Conservation (phyloP, 53 echinoderm and acorn worm species). For the Arbacia lixula region DNA sequence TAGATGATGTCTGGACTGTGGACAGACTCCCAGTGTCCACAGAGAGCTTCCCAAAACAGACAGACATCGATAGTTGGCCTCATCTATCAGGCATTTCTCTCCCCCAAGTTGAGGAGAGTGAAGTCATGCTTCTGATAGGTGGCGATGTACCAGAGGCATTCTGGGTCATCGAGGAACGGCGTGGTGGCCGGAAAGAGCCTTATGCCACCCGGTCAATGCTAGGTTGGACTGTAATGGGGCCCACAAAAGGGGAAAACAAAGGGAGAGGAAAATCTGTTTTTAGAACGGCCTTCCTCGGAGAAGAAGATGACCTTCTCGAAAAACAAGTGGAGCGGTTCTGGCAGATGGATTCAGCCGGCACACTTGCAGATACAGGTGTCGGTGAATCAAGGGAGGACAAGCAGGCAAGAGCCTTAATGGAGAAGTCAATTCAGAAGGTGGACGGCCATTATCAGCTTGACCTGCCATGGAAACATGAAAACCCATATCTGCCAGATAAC, state of each 20-base stretch:
- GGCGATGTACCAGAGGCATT: constrained; percentile 55
- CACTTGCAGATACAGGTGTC: constrained; percentile 12
- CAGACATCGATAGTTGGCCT: constrained; percentile 41
- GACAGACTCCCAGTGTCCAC: constrained; percentile 55
- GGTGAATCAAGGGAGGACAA: constrained; percentile 68
- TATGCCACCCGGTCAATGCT: constrained; percentile 56
- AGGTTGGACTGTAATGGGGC: constrained; percentile 57
- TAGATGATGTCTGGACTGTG: constrained; percentile 66
- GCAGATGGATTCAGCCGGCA: constrained; percentile 38
- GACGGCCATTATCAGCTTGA: no score
- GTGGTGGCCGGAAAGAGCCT: constrained; percentile 61
- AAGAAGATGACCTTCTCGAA: no score
- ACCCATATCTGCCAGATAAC: no score
- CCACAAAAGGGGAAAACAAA: not conserved
- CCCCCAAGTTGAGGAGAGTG: not conserved
- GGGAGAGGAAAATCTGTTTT: no score
- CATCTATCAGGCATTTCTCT: constrained; percentile 55
- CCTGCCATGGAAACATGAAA: no score
- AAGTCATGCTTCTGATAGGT: constrained; percentile 54
- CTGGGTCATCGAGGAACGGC: constrained; percentile 60
- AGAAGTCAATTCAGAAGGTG: constrained; percentile 22
- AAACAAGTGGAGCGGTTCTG: constrained; percentile 37
- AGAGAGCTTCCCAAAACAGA: constrained; percentile 37
- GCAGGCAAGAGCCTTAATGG: constrained; percentile 53
- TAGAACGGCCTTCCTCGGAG: no score